Evolutionary conservation across 2,113 vertebrate genomes (phyloP), one percentile per base, ranked within the genome.

Genomic region (Notarius quadriscutis): DNA sequence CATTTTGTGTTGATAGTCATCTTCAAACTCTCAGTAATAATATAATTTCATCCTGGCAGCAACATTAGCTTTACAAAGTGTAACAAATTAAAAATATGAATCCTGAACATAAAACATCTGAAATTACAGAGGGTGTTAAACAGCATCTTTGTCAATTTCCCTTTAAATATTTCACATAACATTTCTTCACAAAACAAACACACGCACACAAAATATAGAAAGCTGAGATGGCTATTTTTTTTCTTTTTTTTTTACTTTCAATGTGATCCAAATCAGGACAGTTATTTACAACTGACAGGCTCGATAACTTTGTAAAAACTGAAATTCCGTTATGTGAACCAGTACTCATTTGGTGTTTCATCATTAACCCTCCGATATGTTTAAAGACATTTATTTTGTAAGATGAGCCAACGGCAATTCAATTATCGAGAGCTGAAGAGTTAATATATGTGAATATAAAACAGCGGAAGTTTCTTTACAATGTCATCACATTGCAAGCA

Each of bases 381-480:
- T 74, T 75, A 67, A 20, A 75, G 41, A 75, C 72, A 25, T 75
- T 75, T 51, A 75, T 25, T 25, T 77, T 1, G 10, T 51, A 51
- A 51, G 48, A n/a, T 9, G 20, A 51, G 48, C 34, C 34, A 51
- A 51, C 48, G n/a, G 22, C 22, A 77, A 18, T 83, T 51, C 25
- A 53, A 67, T 67, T 69, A 53, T 27, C 17, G 22, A 67, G 60
- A 67, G 60, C 22, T 74, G 30, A 84, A 74, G 53, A 34, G 51
- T 15, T 27, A 51, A 71, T 41, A 50, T 7, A 12, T 79, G 11
- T 63, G 57, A 51, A 87, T 50, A 87, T 27, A 87, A 72, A 85
- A 65, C n/a, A 65, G 48, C 58, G 27, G 51, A 48, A 20, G 18
- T 50, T 62, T 65, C 60, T 65, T 50, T 78, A 55, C 85, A 81